Conservation (phyloP, 2,797 vertebrate genomes). For the Chaetophractus vellerosus region DNA sequence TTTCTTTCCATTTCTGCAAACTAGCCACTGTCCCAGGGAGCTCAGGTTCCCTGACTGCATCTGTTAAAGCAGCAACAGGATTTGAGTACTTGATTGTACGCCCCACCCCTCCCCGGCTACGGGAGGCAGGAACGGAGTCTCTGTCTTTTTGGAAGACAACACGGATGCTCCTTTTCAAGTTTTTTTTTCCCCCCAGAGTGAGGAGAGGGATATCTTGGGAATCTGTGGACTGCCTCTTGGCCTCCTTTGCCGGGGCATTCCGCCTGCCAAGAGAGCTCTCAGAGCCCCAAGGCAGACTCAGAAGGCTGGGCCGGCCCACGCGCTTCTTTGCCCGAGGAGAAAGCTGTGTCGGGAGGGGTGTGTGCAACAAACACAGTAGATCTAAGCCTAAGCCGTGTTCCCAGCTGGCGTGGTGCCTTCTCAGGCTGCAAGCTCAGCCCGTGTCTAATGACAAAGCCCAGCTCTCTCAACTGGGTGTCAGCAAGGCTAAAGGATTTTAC, state of each 20-base stretch:
- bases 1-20: not conserved
- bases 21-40: not conserved
- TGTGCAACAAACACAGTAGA: conserved; percentile 43
- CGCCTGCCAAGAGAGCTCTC: not conserved
- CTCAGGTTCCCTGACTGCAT: not conserved
- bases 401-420: conserved; percentile 67
- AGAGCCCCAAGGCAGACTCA: not conserved
- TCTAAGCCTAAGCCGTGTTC: conserved; percentile 63
- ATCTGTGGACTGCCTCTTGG: not conserved
- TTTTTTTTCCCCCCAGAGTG: not conserved
- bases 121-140: not conserved
- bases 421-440: conserved; percentile 73
- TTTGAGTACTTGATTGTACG: not conserved
- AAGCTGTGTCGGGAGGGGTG: conserved; percentile 26
- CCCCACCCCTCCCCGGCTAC: not conserved
- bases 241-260: not conserved
- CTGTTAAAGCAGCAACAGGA: not conserved
- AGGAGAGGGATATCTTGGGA: not conserved
- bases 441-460: conserved; percentile 71
- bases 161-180: not conserved
- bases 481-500: conserved; percentile 72
- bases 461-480: conserved; percentile 82
- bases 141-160: not conserved
- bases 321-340: not conserved
- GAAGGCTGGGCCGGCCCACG: not conserved